A percentile compares a stretch with the other conserved stretches of the same genome.
Conservation (phyloP, 1,140 invertebrate species). For the Sarcophaga bullata region DNA sequence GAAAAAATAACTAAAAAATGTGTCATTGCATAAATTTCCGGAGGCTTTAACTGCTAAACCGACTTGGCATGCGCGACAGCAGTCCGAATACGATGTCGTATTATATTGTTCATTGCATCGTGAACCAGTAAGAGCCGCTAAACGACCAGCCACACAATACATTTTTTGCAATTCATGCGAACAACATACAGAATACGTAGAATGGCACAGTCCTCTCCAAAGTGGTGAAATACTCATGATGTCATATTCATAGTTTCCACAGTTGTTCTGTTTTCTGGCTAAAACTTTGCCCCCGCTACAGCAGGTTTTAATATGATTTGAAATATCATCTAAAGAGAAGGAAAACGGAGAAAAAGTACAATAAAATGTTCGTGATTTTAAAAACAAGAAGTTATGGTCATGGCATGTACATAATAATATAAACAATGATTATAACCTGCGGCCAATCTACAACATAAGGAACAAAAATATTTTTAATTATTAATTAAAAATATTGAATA, state of each 20-base stretch:
- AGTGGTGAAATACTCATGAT: conserved; percentile 51
- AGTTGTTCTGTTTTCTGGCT: conserved; percentile 49
- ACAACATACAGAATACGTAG: conserved; percentile 61
- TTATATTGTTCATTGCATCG: conserved; percentile 49
- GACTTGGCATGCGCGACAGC: conserved; percentile 62
- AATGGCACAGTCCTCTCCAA: conserved; percentile 60
- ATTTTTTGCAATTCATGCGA: conserved; percentile 49
- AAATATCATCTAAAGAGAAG: conserved; percentile 48
- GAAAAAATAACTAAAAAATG: conserved; percentile 54
- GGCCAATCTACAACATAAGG: too few species aligned
- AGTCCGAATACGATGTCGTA: conserved; percentile 50
- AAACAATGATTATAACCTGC: too few species aligned
- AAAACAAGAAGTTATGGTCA: too few species aligned
- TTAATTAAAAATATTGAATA: too few species aligned
- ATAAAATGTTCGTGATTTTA: neutral
- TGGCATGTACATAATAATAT: too few species aligned
- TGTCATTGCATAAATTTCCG: conserved; percentile 55
- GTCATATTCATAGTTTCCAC: conserved; percentile 49
- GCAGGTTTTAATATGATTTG: conserved; percentile 58
- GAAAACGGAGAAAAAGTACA: neutral
- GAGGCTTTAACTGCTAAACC: conserved; percentile 55
- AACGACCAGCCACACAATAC: conserved; percentile 55
- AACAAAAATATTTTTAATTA: too few species aligned
- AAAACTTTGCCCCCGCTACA: conserved; percentile 55
- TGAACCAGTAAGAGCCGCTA: conserved; percentile 56